Evolutionary conservation across 1,140 invertebrate genomes (phyloP).

Genomic region (Capitella teleta): DNA sequence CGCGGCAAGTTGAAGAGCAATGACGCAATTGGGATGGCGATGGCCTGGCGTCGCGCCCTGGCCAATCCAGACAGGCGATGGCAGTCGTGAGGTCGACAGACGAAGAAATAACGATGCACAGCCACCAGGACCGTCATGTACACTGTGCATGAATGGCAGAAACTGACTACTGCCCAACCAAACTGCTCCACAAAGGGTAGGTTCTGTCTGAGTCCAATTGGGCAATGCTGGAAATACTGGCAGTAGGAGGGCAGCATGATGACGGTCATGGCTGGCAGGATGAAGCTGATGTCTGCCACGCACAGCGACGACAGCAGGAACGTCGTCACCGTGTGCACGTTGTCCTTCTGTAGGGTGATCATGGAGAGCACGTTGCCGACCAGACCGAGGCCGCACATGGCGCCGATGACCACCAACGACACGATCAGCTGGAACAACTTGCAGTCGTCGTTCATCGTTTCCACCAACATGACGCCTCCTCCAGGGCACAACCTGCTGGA

Average conservation of each 20-base stretch:
- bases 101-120: constrained; percentile 1
- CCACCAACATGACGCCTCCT: too few relatives aligned
- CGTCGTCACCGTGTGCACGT: neutral
- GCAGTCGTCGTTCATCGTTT: neutral
- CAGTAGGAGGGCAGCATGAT: constrained; percentile 4
- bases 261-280: neutral
- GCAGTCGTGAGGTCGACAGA: neutral
- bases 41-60: neutral
- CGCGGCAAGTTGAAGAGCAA: neutral
- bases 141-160: neutral
- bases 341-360: neutral
- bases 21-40: neutral
- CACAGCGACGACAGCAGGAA: neutral
- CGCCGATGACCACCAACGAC: constrained; percentile 1
- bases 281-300: constrained; percentile 2
- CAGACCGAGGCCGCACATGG: neutral
- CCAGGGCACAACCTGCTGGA: too few relatives aligned
- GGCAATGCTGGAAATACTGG: neutral
- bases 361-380: constrained; percentile 2
- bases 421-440: neutral
- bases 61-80: neutral
- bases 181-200: neutral
- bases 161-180: neutral
- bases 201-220: neutral
- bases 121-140: neutral